Conservation (phyloP, 1,140 invertebrate species). For the Phocides pigmalion region DNA sequence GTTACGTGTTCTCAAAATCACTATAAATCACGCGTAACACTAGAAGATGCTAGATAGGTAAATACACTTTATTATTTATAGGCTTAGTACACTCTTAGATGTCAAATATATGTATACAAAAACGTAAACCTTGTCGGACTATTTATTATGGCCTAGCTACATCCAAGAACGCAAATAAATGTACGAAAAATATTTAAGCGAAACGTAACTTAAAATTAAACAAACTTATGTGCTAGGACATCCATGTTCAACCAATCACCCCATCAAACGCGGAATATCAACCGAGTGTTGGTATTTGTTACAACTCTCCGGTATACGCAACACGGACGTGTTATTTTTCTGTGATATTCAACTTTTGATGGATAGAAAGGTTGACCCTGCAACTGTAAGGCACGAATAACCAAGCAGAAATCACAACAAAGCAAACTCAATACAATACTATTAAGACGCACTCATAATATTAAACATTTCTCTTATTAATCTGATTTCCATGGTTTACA, state of each 20-base stretch:
- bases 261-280: conserved; percentile 60
- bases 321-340: not conserved
- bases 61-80: too few species aligned
- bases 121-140: not conserved
- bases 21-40: too few species aligned
- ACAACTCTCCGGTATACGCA: not conserved
- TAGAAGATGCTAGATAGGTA: too few species aligned
- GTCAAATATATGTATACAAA: not conserved
- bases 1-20: too few species aligned
- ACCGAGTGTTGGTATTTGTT: conserved; percentile 18
- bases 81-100: too few species aligned
- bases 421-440: not conserved
- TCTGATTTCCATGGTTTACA: too few species aligned
- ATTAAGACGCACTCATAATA: not conserved
- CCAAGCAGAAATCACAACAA: conserved; percentile 70
- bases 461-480: too few species aligned
- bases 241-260: conserved; percentile 72
- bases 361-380: conserved; percentile 78
- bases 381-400: conserved; percentile 66
- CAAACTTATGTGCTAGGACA: conserved; percentile 70
- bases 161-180: conserved; percentile 22
- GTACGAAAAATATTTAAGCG: conserved; percentile 29
- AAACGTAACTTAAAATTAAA: conserved; percentile 21
- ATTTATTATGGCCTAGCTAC: not conserved
- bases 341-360: conserved; percentile 56